A percentile compares a stretch with the other conserved stretches of the same genome.
These are phyloP conservation scores for Rhopalosiphum nymphaeae DNA, from an alignment of 2,888 invertebrate species.

Conservation along the genomic window DNA sequence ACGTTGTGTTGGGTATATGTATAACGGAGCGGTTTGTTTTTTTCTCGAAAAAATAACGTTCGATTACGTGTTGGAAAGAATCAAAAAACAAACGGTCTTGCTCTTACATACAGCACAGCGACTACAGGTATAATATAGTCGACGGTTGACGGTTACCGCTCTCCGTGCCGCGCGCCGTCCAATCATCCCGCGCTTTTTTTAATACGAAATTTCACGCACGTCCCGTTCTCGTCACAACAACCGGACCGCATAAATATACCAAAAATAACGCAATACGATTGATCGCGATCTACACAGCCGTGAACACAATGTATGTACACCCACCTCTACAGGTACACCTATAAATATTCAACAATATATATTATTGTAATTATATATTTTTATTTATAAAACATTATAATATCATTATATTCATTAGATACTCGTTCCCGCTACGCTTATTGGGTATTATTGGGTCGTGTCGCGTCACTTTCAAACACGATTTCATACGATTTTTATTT, in stretches of 20 bases:
- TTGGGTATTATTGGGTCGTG: neutral
- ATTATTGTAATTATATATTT: no score
- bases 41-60: slow-evolving; percentile 24
- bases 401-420: neutral
- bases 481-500: neutral
- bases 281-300: neutral
- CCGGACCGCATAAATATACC: neutral
- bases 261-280: neutral
- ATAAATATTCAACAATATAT: neutral
- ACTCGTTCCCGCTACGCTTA: neutral
- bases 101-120: neutral
- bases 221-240: slow-evolving; percentile 1
- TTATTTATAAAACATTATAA: neutral
- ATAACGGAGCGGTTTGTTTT: slow-evolving; percentile 37
- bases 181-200: slow-evolving; percentile 14
- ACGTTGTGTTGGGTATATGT: neutral
- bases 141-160: neutral
- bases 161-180: neutral
- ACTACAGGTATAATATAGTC: neutral
- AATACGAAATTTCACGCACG: slow-evolving; percentile 52
- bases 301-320: neutral
- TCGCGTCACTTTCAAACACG: neutral
- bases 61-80: slow-evolving; percentile 28
- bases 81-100: slow-evolving; percentile 25
- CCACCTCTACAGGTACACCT: neutral